A percentile compares a stretch with the other conserved stretches of the same genome.
These are phyloP conservation scores for Aelia acuminata DNA, from an alignment of 2,888 invertebrate genomes.

Conservation along the genomic window DNA sequence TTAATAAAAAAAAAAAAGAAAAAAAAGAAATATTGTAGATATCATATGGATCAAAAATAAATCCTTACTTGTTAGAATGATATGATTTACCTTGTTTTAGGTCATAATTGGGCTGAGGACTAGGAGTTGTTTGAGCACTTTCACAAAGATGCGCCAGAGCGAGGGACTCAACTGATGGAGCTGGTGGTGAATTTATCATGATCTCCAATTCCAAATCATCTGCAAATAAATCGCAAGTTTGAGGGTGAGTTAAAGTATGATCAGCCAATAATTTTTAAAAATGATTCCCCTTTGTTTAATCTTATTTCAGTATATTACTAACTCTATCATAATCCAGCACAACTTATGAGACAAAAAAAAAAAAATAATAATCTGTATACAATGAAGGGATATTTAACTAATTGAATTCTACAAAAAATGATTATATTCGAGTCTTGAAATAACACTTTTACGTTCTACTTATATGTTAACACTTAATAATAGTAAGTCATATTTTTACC, in stretches of 20 bases:
- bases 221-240: slow-evolving; percentile 55
- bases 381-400: no score
- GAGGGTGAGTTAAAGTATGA: slow-evolving; percentile 2
- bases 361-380: no score
- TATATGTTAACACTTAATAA: background rate
- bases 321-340: no score
- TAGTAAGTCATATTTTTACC: slow-evolving; percentile 62
- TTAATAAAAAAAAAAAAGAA: background rate
- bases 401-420: no score
- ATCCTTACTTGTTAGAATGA: background rate
- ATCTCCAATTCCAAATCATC: slow-evolving; percentile 75
- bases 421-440: no score
- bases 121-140: slow-evolving; percentile 70
- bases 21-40: background rate
- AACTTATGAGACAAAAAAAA: no score
- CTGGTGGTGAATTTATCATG: slow-evolving; percentile 86
- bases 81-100: slow-evolving; percentile 59
- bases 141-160: slow-evolving; percentile 84
- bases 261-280: background rate
- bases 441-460: no score
- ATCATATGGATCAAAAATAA: background rate
- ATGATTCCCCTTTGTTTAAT: background rate
- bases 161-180: slow-evolving; percentile 88
- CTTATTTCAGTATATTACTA: no score
- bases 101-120: slow-evolving; percentile 63